Evolutionary conservation across 2,113 vertebrate species (phyloP), one percentile per base, ranked within the genome.

Genomic region (Lycocorax pyrrhopterus): DNA sequence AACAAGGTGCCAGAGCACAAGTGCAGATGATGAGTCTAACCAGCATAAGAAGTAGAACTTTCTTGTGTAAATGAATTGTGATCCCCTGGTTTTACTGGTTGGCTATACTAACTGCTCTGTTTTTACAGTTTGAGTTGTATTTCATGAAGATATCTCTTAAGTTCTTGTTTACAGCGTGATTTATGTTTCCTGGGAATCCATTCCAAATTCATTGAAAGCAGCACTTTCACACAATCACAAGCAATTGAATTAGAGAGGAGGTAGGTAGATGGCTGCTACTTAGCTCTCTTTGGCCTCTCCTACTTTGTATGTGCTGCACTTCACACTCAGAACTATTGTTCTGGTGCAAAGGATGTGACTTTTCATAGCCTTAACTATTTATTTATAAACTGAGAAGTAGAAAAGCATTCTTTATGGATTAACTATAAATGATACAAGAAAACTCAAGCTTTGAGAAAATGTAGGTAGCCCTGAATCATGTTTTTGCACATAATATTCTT

Each of bases 161-260:
- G 27, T 80, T 86, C 49, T 69, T 60, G 19, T 51, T 79, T 80
- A 47, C 12, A 1, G 44, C 1, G 0, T 41, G 66, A 60, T 75
- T 72, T 78, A 13, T 68, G 49, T 68, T 93, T 82, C 62, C 29
- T 49, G 41, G 72, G 56, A 91, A 87, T 72, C 47, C 7, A 22
- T 84, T 93, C 71, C 41, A 52, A 82, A 93, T 68, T 75, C 15
- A 85, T 6, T 46, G 67, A 85, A 91, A 94, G 78, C 84, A 72
- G 32, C 37, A 21, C 32, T 91, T 93, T 73, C 35, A 19, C 14
- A 39, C 32, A 67, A 16, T 81, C 11, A 16, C 8, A 84, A 47
- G 39, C 56, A 84, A 16, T 33, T 78, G 69, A 89, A 53, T 62
- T 93, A 58, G 43, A 68, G 37, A 10, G 2, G 29, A 93, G 66